Base-by-base conservation (phyloP, 2,888 invertebrate species). In the Drosophila lacicola region DNA sequence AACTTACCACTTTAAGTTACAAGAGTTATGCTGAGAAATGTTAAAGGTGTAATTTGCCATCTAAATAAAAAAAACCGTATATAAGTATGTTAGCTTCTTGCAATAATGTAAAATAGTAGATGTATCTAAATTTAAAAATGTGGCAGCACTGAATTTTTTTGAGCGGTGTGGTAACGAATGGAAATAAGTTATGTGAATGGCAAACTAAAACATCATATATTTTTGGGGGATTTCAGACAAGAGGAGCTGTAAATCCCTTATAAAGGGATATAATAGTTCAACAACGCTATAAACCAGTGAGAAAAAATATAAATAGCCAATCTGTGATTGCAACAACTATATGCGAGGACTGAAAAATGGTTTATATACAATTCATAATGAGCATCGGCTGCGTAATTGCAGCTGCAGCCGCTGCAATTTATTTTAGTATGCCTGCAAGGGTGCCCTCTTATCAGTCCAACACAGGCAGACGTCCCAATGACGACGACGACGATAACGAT, bases 311-410 rank as follows among this genome's bases (percentile, higher is more conserved):
- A 2, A 29, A 29, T 8, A 29, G 8, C 8, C 8, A 29, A 29
- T 11, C n/a, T 46, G 8, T 9, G n/a, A 29, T 19, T 34, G 10
- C 34, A 93, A 90, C 96, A 96, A 29, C 4, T 44, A 37, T 4
- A 11, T 34, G 3, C 9, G 1, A 9, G 13, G 8, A 2, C 17
- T 34, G 10, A 2, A 71, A 45, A 34, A 87, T 83, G 87, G 53
- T 62, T 33, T 75, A 71, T 25, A 0, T 67, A 1, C 60, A 76
- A 13, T 0, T 78, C 0, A 0, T 77, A 0, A 0, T 86, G 0
- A 54, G 66, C 2, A 0, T 86, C 0, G 65, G 69, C 2, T 39
- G 65, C 5, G 78, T 55, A 11, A 1, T 88, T 25, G 19, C 47
- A 5, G 69, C 58, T 49, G 63, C 45, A 34, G 65, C 60, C 0